Evolutionary conservation across 2,888 invertebrate genomes (phyloP).

Genomic region (Amiota minor): DNA sequence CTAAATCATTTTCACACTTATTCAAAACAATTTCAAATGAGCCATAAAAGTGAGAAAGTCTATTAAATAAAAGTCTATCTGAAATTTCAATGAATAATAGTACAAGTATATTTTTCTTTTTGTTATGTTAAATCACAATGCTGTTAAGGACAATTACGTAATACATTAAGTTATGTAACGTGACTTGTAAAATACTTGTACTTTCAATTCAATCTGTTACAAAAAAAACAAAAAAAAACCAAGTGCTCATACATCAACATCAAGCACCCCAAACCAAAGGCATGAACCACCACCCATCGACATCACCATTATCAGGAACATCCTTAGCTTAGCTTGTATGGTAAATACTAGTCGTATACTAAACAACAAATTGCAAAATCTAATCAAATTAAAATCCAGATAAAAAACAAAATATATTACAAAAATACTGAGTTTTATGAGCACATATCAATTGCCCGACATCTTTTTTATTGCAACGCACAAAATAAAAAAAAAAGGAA

Average conservation of each 20-base stretch:
- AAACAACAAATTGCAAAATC: slow-evolving; percentile 40
- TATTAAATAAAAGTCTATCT: too few species aligned
- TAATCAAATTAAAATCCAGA: slow-evolving; percentile 67
- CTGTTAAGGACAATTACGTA: too few species aligned
- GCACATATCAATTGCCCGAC: slow-evolving; percentile 64
- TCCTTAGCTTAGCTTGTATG: not conserved
- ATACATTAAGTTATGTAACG: too few species aligned
- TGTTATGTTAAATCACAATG: too few species aligned
- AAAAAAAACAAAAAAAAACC: too few species aligned
- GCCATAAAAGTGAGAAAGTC: too few species aligned
- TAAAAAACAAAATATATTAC: slow-evolving; percentile 46
- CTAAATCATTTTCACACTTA: too few species aligned
- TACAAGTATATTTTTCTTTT: too few species aligned
- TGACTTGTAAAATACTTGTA: too few species aligned
- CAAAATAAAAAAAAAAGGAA: slow-evolving; percentile 36
- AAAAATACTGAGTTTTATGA: slow-evolving; percentile 54
- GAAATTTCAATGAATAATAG: too few species aligned
- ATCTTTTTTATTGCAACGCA: slow-evolving; percentile 51
- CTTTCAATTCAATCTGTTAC: not conserved
- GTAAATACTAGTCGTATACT: slow-evolving; percentile 3
- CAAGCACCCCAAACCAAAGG: not conserved
- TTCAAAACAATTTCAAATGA: too few species aligned
- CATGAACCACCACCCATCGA: not conserved
- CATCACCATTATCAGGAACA: not conserved
- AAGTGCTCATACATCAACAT: slow-evolving; percentile 4